A percentile compares a stretch with the other conserved stretches of the same genome.
phyloP scores from a whole-genome alignment of 2,113 vertebrate genomes.

The Nestor notabilis region DNA sequence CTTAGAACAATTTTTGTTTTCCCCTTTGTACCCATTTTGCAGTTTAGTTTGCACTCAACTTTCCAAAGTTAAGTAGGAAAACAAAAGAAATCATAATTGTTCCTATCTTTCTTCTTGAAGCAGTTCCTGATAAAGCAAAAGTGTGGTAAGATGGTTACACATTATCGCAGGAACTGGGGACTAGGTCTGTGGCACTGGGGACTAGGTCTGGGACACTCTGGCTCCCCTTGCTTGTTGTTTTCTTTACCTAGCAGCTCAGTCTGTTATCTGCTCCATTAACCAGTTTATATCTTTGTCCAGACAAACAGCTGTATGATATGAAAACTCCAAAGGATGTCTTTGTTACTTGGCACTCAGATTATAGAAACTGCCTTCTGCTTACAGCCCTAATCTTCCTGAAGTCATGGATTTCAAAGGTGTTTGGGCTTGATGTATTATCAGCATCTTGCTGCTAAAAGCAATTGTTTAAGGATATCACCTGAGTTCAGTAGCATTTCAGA shows the following conservation, averaged over 20 bases:
- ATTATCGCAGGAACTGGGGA: not conserved
- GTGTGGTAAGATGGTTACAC: not conserved
- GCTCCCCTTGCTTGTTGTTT: not conserved
- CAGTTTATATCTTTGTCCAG: not conserved
- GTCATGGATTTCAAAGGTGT: not conserved
- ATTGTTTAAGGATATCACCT: not conserved
- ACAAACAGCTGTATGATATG: not conserved
- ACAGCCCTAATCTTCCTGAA: not conserved
- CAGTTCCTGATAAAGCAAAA: not conserved
- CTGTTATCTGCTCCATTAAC: not conserved
- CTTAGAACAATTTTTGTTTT: not conserved
- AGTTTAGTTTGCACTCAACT: not conserved
- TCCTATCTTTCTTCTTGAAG: not conserved
- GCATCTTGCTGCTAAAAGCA: not conserved
- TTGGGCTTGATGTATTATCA: not conserved
- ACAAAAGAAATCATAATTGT: not conserved
- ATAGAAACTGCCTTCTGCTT: not conserved
- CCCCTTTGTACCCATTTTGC: not conserved
- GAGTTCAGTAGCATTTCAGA: not conserved
- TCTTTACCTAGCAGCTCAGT: not conserved
- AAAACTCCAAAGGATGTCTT: not conserved
- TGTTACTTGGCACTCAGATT: not conserved
- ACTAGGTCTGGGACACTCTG: not conserved
- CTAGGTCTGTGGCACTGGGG: not conserved
- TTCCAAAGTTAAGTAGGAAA: not conserved